Percentiles rank a stretch among this genome's conserved stretches.
phyloP scores from a whole-genome alignment of 2,113 vertebrate genomes.

The Menura novaehollandiae region DNA sequence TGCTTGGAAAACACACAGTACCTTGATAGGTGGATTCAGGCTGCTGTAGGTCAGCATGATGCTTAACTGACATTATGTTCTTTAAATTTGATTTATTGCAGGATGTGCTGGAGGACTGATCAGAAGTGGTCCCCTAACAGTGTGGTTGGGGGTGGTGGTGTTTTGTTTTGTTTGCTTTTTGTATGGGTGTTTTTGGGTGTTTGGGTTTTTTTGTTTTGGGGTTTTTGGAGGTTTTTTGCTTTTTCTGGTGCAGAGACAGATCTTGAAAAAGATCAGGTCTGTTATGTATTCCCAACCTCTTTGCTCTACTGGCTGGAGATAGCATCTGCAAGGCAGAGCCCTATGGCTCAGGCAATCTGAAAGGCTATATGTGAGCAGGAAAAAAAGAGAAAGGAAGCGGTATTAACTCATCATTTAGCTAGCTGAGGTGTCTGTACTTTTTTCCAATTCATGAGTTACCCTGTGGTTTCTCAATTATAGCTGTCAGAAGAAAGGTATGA shows the following conservation, averaged over 20 bases:
- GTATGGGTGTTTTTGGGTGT: neutral
- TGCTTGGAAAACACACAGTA: neutral
- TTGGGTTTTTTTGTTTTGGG: neutral
- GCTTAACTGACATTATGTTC: neutral
- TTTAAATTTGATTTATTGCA: neutral
- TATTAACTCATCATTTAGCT: neutral
- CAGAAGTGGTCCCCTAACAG: neutral
- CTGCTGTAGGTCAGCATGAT: neutral
- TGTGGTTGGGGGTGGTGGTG: fast-evolving
- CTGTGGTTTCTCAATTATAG: conserved; percentile 20
- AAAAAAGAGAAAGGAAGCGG: neutral
- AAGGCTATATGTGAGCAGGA: neutral
- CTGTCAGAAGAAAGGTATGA: neutral
- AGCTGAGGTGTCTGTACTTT: neutral
- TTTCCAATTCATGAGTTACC: neutral
- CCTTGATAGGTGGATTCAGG: neutral
- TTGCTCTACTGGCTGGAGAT: neutral
- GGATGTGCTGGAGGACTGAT: neutral
- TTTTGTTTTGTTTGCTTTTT: neutral
- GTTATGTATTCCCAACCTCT: neutral
- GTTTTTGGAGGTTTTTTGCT: fast-evolving
- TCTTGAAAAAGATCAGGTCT: neutral
- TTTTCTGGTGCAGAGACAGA: neutral
- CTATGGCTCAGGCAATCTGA: neutral
- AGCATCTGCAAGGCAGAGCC: neutral